Base-by-base conservation (phyloP, 2,888 invertebrate species). In the Homarus gammarus region DNA sequence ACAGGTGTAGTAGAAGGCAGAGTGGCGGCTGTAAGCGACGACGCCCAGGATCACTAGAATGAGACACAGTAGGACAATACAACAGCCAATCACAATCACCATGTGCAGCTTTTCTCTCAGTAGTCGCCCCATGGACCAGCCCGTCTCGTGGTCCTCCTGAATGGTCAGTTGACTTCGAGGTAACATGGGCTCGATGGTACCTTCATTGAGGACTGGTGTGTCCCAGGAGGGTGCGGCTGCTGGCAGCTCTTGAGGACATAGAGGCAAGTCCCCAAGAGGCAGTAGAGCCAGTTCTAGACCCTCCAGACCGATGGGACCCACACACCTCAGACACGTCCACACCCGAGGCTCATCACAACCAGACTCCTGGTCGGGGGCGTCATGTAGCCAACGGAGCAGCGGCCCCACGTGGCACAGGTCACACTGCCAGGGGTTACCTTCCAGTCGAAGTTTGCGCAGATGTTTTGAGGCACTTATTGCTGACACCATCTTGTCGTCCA, bases 1-100 rank as follows among this genome's bases (percentile, higher is more conserved):
- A 93, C 96, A 96, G 15, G 97, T 97, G 93, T 97, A 97, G 94
- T 97, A 97, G 77, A 95, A 95, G 3, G 96, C 96, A 3, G 96
- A 96, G 89, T 96, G 95, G 75, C 96, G 95, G 92, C 96, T 96
- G 93, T 96, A 96, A 93, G 95, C 95, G 83, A 96, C 94, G 1
- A 95, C 95, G 40, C 92, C 92, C 0, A 95, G 94, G 27, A 95
- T 93, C 15, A 95, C 94, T 82, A 94, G 93, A 49, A 94, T 94
- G 75, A 95, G 93, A 56, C 95, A 93, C 27, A 95, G 93, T 87
- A 95, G 95, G 1, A 95, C 94, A 68, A 93, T 92, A 36, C 93
- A 91, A 1, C 95, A 95, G 64, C 75, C 73, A 64, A 95, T 95
- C 1, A 95, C 95, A 75, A 95, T 94, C 93, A 94, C 87, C 51